Evolutionary conservation across 2,797 vertebrate genomes (phyloP).

Genomic region (Myiotriccus ornatus): DNA sequence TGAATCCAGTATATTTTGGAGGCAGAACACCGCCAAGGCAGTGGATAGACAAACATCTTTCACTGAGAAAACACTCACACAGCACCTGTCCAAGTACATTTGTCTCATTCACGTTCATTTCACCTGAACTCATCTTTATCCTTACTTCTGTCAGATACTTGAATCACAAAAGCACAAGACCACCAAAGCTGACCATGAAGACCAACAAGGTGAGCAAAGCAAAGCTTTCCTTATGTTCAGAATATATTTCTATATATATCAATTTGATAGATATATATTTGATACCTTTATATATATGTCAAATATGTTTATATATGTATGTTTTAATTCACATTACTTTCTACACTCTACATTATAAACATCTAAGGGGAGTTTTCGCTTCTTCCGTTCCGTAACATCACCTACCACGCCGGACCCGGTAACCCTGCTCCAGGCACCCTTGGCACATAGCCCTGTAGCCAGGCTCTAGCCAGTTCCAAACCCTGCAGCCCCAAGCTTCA

Average conservation of each 20-base stretch:
- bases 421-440: not conserved
- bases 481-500: not conserved
- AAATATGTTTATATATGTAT: not conserved
- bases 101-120: not conserved
- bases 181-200: not conserved
- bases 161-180: not conserved
- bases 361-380: not conserved
- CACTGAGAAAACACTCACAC: not conserved
- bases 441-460: fast-evolving
- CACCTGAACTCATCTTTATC: not conserved
- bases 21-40: not conserved
- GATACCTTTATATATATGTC: not conserved
- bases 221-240: not conserved
- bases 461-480: not conserved
- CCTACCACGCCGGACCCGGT: not conserved
- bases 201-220: not conserved
- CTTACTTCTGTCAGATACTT: not conserved
- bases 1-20: not conserved
- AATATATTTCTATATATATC: not conserved
- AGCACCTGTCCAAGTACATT: not conserved
- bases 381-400: not conserved
- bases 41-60: not conserved
- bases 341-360: not conserved
- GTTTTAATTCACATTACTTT: not conserved
- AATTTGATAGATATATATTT: not conserved